Percentiles rank a stretch among this genome's conserved stretches.
phyloP scores from a whole-genome alignment of 2,888 invertebrate genomes.

The Odontomyia ornata region DNA sequence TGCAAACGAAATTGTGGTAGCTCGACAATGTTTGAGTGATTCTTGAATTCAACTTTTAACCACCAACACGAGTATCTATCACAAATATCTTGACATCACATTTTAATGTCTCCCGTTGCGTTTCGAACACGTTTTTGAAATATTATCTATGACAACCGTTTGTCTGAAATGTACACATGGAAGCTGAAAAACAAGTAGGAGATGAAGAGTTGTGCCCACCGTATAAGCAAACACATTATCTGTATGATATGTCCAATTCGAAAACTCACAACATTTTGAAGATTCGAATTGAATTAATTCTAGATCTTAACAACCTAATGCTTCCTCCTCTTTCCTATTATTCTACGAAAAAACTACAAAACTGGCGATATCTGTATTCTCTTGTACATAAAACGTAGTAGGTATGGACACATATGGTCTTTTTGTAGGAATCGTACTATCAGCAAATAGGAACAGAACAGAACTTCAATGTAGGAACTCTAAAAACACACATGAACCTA shows the following conservation, averaged over 20 bases:
- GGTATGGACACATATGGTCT: not conserved
- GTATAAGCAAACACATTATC: conserved; percentile 4
- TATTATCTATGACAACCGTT: conserved; percentile 41
- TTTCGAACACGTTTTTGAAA: conserved; percentile 24
- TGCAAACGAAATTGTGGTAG: no score
- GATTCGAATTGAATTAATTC: conserved; percentile 27
- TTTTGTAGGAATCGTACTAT: not conserved
- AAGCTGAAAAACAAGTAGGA: not conserved
- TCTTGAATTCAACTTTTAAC: not conserved
- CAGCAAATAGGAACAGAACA: not conserved
- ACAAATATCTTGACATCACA: not conserved
- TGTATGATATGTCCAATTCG: not conserved
- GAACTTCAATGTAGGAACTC: not conserved
- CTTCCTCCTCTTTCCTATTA: conserved; percentile 23
- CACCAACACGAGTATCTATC: not conserved
- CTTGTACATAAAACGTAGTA: no score
- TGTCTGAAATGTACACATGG: not conserved
- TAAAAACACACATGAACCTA: not conserved
- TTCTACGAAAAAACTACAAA: conserved; percentile 31
- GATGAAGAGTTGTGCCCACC: conserved; percentile 13
- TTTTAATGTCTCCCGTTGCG: conserved; percentile 20
- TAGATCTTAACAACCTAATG: conserved; percentile 19
- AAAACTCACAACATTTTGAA: not conserved
- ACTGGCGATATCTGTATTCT: not conserved
- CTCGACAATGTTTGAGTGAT: not conserved